Percentiles rank a stretch among this genome's conserved stretches.
Conservation (phyloP, 2,888 invertebrate genomes). For the Polietes domitor region DNA sequence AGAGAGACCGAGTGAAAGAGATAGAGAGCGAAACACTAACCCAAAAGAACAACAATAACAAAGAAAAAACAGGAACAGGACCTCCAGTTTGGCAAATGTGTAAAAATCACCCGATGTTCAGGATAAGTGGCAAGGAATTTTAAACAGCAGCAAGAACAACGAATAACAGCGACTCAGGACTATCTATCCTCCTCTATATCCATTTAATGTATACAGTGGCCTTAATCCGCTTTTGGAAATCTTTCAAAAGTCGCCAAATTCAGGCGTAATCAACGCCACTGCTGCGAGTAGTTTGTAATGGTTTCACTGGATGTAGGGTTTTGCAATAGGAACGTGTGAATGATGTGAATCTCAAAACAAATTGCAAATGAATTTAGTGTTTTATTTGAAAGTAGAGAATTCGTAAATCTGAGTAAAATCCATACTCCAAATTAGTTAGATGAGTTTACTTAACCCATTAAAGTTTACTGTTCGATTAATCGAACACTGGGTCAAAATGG, state of each 20-base stretch:
- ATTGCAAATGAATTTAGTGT: too few relatives aligned
- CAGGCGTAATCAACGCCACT: slow-evolving; percentile 54
- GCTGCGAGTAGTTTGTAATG: too few relatives aligned
- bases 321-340: too few relatives aligned
- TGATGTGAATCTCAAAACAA: too few relatives aligned
- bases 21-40: neutral
- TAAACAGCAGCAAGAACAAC: neutral
- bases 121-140: slow-evolving; percentile 7
- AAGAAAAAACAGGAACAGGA: neutral
- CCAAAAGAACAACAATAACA: slow-evolving; percentile 23
- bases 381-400: too few relatives aligned
- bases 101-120: neutral
- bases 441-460: too few relatives aligned
- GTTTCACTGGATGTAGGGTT: too few relatives aligned
- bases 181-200: neutral
- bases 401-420: too few relatives aligned
- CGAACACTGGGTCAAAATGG: too few relatives aligned
- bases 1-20: neutral
- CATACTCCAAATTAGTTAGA: too few relatives aligned
- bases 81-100: neutral
- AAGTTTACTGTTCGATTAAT: too few relatives aligned
- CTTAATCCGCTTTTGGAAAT: slow-evolving; percentile 58
- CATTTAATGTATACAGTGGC: slow-evolving; percentile 38
- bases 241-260: slow-evolving; percentile 47
- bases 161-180: neutral